Evolutionary conservation across 2,113 vertebrate species (phyloP), one percentile per base, ranked within the genome.

Genomic region (Otis tarda): DNA sequence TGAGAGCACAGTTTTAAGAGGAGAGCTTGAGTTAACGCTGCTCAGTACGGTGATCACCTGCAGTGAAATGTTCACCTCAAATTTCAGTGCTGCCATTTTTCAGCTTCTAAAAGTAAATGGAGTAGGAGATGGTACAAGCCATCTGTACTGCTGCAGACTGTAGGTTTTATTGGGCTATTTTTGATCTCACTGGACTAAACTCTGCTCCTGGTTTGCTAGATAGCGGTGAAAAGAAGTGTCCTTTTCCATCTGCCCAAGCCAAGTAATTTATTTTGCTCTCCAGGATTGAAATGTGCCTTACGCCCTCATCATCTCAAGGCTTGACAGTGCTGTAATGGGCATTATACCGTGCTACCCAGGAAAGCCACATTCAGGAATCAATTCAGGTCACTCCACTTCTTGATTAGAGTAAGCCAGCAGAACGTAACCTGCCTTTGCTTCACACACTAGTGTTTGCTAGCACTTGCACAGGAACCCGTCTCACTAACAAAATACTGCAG

Each of bases 231-330:
- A 80, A 88, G 88, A 91, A 87, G 84, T 67, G 87, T 94, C 67
- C 90, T 95, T 89, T 87, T 91, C 93, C 84, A 83, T 76, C 89
- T 88, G 74, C 68, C 45, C 87, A 65, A 91, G 87, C 67, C 90
- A 85, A 96, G 93, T 94, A 87, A 95, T 87, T 94, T 82, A 76
- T 93, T 95, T 94, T 91, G 82, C 70, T 87, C 47, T 87, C 94
- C 84, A 90, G 70, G 83, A 90, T 90, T 25, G 55, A 85, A 96
- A 85, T 67, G 87, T 94, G 75, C 78, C 80, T 82, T 91, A 63
- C 73, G 75, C 57, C 78, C 55, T 91, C 84, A n/a, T 74, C 91
- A 45, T 55, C 50, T 88, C 89, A n/a, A 83, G 45, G 25, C 61
- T 31, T 90, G 91, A 61, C 68, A 86, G 93, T 27, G 27, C 39